Base-by-base conservation (phyloP, 2,888 invertebrate genomes). In the Drosophila hawaiiensis region DNA sequence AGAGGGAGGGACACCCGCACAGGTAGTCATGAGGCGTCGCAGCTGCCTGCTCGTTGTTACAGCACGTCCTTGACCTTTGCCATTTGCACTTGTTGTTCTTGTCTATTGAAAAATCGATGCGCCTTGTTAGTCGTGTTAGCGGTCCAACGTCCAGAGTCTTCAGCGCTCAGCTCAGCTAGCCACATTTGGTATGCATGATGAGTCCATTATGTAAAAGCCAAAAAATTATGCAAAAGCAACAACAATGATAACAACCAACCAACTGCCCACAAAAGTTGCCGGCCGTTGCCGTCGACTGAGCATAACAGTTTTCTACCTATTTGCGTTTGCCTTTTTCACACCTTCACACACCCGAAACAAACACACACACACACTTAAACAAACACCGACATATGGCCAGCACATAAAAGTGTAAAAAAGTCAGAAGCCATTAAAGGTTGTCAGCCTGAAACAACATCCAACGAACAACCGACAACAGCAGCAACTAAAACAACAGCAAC, bases 391-490 rank as follows among this genome's bases (percentile, higher is more conserved):
- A 81, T 69, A 74, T 70, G 77, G 64, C 66, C 73, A 78, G 73
- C 69, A 82, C 76, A 84, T 89, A 78, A 88, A 85, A 89, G 78
- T 84, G 90, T 89, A 73, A 80, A 81, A 81, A 73, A 80, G 80
- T 78, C 84, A 83, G 89, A 90, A 89, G 89, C 87, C 89, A 82
- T 84, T 84, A 86, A 86, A 84, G 86, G 78, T 83, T 77, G 53
- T 55, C 61, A 63, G 71, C 64, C 70, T 73, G 58, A 73, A 80
- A 72, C 63, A 63, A 50, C 43, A 67, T 59, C 72, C 70, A 73
- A 33, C 53, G 19, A 37, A 22, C 58, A n/a, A 56, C 39, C 29
- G 39, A 16, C 56, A 56, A 39, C n/a, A 25, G 47, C 47, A 47
- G 47, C 50, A 28, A 50, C 50, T 50, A 28, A 50, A 76, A 68